Percentiles rank a stretch among this genome's conserved stretches.
These are phyloP conservation scores for Eupithecia vulgata DNA, from an alignment of 2,888 invertebrate species.

Conservation along the genomic window DNA sequence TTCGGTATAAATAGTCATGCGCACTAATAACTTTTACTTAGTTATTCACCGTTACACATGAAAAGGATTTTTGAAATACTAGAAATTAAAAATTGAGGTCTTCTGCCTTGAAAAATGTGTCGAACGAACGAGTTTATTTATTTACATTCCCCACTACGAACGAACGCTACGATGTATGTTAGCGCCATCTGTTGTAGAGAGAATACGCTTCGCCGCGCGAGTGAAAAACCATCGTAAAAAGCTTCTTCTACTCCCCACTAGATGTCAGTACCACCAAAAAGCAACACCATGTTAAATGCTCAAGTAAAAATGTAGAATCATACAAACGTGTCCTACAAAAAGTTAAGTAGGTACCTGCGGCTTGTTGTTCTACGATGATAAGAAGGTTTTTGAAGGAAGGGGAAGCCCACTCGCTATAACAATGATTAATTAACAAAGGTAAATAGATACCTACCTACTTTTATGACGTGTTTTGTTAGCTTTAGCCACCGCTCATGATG, in stretches of 20 bases:
- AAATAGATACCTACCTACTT: background rate
- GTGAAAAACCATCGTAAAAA: background rate
- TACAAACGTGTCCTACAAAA: background rate
- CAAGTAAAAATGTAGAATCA: background rate
- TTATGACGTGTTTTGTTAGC: background rate
- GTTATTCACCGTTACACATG: background rate
- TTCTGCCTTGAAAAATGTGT: background rate
- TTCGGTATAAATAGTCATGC: conserved; percentile 72
- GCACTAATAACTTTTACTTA: conserved; percentile 51
- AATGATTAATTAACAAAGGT: background rate
- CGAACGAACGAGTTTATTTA: background rate
- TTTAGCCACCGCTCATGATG: background rate
- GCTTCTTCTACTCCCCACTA: conserved; percentile 46
- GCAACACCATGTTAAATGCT: background rate
- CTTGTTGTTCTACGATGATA: background rate
- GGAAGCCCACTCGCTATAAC: background rate
- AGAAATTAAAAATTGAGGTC: too few species aligned
- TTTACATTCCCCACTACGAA: background rate
- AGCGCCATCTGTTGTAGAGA: conserved; percentile 51
- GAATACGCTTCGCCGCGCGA: background rate
- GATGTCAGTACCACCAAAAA: conserved; percentile 34
- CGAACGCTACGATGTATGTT: background rate
- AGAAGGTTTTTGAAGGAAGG: background rate
- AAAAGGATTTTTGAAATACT: background rate
- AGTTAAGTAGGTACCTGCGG: background rate